These are phyloP conservation scores for Cavia porcellus DNA, from an alignment of 2,113 vertebrate genomes.

Conservation along the genomic window DNA sequence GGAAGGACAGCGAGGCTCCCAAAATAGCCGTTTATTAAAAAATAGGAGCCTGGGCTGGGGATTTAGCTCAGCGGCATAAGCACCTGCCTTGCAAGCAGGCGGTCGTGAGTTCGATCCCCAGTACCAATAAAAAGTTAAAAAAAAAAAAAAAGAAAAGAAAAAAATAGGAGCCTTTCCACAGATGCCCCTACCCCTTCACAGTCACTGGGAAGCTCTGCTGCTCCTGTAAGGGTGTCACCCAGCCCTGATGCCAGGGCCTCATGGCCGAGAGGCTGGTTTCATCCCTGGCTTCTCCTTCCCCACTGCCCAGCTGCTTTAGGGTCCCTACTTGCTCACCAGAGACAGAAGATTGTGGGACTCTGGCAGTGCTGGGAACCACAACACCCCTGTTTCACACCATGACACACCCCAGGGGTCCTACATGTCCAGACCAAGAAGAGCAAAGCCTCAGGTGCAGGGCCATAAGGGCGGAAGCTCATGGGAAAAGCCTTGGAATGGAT, in stretches of 20 bases:
- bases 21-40: slow-evolving; percentile 69
- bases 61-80: too few relatives aligned
- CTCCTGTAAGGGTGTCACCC: background rate
- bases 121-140: too few relatives aligned
- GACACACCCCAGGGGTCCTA: background rate
- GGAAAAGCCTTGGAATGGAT: background rate
- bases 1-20: slow-evolving; percentile 20
- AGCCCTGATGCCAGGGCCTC: rapidly evolving
- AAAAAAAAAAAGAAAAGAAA: background rate
- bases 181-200: background rate
- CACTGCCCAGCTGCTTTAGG: background rate
- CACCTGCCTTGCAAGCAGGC: too few relatives aligned
- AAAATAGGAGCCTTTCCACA: slow-evolving; percentile 66
- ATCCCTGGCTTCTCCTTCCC: background rate
- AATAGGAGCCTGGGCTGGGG: slow-evolving; percentile 61
- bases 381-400: rapidly evolving
- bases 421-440: rapidly evolving
- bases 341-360: too few relatives aligned
- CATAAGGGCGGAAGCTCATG: background rate
- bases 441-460: background rate
- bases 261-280: rapidly evolving
- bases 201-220: background rate
- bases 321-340: background rate
- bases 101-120: too few relatives aligned
- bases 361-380: background rate